Conservation (phyloP, 2,113 vertebrate species). For the Serinus canaria region DNA sequence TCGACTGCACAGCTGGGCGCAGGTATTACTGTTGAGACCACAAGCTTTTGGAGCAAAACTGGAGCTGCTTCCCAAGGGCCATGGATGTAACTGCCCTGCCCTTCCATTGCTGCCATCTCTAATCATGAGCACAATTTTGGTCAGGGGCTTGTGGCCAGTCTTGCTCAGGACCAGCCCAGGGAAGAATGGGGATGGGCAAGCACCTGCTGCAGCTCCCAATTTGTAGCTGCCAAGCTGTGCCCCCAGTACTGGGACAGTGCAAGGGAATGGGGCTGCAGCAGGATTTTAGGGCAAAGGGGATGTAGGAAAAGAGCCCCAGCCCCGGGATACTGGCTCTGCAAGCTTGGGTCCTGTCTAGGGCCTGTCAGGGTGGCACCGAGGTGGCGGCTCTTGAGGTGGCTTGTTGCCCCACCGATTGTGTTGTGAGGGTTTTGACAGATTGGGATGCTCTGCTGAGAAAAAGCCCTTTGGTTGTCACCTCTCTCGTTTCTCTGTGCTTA, state of each 20-base stretch:
- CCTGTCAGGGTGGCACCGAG: fast-evolving
- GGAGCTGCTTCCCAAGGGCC: background rate
- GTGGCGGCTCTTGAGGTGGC: fast-evolving
- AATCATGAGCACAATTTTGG: background rate
- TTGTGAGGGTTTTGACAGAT: background rate
- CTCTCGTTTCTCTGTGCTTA: background rate
- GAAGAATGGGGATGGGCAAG: background rate
- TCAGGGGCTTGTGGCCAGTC: background rate
- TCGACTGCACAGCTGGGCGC: background rate
- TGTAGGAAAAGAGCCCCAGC: background rate
- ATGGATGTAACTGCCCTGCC: background rate
- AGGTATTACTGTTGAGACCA: background rate
- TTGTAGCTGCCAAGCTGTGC: background rate
- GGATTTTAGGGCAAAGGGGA: background rate
- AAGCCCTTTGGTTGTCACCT: background rate
- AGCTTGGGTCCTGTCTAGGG: fast-evolving
- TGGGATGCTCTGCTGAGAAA: conserved; percentile 20
- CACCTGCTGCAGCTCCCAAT: background rate
- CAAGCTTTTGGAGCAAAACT: background rate
- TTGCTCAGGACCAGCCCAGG: background rate
- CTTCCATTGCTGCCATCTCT: background rate
- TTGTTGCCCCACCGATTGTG: background rate
- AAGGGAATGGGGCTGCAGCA: background rate
- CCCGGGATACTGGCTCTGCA: background rate
- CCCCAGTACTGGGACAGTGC: background rate